Percentiles rank a stretch among this genome's conserved stretches.
Conservation (phyloP, 2,113 vertebrate species). For the Laticauda laticaudata region DNA sequence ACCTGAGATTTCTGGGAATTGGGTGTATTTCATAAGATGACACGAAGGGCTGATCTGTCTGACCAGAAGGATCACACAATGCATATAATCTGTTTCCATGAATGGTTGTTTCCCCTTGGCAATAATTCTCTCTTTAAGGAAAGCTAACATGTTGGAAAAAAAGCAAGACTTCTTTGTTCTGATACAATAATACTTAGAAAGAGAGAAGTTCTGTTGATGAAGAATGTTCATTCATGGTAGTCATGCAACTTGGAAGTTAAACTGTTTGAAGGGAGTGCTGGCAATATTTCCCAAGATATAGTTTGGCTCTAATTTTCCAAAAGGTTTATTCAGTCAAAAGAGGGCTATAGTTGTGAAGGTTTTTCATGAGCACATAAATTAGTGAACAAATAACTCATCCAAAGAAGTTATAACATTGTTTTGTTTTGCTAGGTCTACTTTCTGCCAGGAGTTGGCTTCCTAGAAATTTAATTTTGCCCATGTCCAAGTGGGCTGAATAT, state of each 20-base stretch:
- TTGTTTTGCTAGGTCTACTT: constrained; percentile 11
- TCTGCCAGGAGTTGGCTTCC: neutral
- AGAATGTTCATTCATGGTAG: neutral
- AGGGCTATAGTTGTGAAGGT: neutral
- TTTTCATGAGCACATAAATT: neutral
- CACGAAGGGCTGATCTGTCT: neutral
- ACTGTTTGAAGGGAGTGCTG: neutral
- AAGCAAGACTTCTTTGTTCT: neutral
- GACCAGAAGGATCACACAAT: neutral
- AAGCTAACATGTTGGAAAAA: neutral
- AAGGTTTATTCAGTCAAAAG: neutral
- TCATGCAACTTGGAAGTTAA: neutral
- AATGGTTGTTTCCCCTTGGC: neutral
- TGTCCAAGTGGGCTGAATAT: constrained; percentile 18
- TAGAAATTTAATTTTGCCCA: neutral
- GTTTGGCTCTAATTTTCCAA: neutral
- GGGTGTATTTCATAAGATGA: neutral
- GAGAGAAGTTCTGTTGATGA: neutral
- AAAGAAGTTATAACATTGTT: constrained; percentile 20
- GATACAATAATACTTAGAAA: neutral
- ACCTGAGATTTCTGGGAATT: neutral
- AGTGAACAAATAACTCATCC: neutral
- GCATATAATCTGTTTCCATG: neutral
- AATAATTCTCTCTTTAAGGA: neutral
- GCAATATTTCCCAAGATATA: neutral